Evolutionary conservation across 2,888 invertebrate genomes (phyloP).

Genomic region (Protodeltote pygarga): DNA sequence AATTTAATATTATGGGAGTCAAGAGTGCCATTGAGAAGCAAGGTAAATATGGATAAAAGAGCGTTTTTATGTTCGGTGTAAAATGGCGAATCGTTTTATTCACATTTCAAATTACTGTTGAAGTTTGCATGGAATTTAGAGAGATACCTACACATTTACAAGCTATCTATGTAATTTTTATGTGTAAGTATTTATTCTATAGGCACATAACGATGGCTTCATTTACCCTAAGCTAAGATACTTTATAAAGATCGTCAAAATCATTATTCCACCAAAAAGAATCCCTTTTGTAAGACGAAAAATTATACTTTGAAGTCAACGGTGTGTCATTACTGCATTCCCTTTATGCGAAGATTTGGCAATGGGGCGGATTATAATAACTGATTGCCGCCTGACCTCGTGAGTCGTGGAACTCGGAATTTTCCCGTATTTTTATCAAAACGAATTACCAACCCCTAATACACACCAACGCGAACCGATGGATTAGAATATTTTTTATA

Average conservation of each 20-base stretch:
- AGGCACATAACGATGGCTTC: slow-evolving; percentile 3
- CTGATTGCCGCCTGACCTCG: slow-evolving; percentile 48
- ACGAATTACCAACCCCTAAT: slow-evolving; percentile 44
- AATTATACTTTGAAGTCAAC: slow-evolving; percentile 46
- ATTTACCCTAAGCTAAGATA: slow-evolving; percentile 14
- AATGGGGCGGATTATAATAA: slow-evolving; percentile 47
- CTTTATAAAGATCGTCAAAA: slow-evolving; percentile 23
- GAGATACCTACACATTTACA: too few species aligned
- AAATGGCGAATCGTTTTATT: slow-evolving; percentile 22
- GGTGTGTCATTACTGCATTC: slow-evolving; percentile 47
- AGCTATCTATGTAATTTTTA: too few species aligned
- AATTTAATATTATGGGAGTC: slow-evolving; percentile 44
- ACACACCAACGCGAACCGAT: slow-evolving; percentile 24
- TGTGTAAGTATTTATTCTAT: slow-evolving; percentile 11
- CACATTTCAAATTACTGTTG: slow-evolving; percentile 10
- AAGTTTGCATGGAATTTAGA: slow-evolving; percentile 1
- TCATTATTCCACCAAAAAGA: slow-evolving; percentile 35
- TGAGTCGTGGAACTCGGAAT: slow-evolving; percentile 18
- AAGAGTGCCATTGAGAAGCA: slow-evolving; percentile 34
- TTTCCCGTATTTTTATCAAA: slow-evolving; percentile 39
- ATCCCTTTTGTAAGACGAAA: slow-evolving; percentile 31
- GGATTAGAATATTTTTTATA: slow-evolving; percentile 35
- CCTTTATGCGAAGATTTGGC: slow-evolving; percentile 45
- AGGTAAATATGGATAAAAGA: slow-evolving; percentile 36
- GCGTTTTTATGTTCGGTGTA: slow-evolving; percentile 36